Percentiles rank a stretch among this genome's conserved stretches.
Conservation (phyloP, 1,140 invertebrate genomes). For the Argopecten irradians region DNA sequence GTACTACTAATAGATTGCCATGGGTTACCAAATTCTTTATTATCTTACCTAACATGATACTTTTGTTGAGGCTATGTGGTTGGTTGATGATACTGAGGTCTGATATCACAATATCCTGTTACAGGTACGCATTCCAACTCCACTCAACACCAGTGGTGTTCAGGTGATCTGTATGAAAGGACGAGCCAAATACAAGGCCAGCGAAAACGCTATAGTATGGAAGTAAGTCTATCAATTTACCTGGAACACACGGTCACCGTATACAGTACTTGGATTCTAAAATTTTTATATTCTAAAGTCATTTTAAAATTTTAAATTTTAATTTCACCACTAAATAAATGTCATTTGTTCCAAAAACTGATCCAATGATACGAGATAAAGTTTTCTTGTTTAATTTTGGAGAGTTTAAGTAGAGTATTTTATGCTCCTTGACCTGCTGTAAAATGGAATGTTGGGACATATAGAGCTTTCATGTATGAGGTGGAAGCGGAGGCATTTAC, state of each 20-base stretch:
- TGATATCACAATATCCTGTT: constrained; percentile 35
- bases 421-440: too few species aligned
- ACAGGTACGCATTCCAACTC: constrained; percentile 96
- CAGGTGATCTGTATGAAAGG: constrained; percentile 99
- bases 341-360: too few species aligned
- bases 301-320: too few species aligned
- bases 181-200: constrained; percentile 99
- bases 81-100: neutral
- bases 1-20: too few species aligned
- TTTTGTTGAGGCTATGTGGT: too few species aligned
- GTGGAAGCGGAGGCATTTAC: too few species aligned
- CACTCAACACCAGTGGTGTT: constrained; percentile 98
- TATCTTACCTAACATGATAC: too few species aligned
- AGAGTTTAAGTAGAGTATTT: neutral
- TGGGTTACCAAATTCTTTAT: too few species aligned
- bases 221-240: constrained; percentile 84
- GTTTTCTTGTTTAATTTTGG: neutral
- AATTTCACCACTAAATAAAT: too few species aligned
- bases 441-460: neutral
- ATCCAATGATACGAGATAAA: too few species aligned
- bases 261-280: neutral
- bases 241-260: neutral
- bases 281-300: too few species aligned
- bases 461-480: neutral
- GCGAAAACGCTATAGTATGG: constrained; percentile 99